phyloP scores from a whole-genome alignment of 2,888 invertebrate species.

The Leptopilina syphax region DNA sequence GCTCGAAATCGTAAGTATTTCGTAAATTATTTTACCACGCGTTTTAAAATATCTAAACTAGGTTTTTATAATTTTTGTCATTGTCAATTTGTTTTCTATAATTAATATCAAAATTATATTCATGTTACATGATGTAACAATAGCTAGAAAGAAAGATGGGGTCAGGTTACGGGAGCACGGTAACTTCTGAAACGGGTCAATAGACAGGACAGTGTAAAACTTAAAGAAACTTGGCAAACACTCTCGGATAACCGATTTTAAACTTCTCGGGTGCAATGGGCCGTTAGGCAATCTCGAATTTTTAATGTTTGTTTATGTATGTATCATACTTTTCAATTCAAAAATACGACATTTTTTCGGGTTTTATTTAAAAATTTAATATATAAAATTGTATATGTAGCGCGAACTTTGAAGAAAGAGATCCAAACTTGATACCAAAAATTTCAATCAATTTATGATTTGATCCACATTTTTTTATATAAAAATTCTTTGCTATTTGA shows the following conservation, averaged over 20 bases:
- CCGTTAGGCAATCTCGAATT: slow-evolving; percentile 54
- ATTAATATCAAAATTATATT: slow-evolving; percentile 5
- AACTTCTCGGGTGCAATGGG: slow-evolving; percentile 56
- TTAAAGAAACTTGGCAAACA: slow-evolving; percentile 36
- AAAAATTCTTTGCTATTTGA: no score
- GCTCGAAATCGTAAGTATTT: slow-evolving; percentile 80
- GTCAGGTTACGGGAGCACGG: slow-evolving; percentile 25
- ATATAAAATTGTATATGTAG: no score
- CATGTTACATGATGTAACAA: neutral
- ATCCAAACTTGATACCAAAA: no score
- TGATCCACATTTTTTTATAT: no score
- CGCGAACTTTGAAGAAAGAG: no score
- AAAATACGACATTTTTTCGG: neutral
- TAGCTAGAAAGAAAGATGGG: neutral
- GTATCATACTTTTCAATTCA: neutral
- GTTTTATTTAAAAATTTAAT: no score
- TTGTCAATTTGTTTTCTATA: no score
- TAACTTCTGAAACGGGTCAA: slow-evolving; percentile 35
- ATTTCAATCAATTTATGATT: no score
- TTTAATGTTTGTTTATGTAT: slow-evolving; percentile 36
- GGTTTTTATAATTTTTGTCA: no score
- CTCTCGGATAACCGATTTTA: slow-evolving; percentile 31
- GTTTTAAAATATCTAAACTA: no score
- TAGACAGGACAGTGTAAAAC: slow-evolving; percentile 28
- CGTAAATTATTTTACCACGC: no score